phyloP scores from a whole-genome alignment of 2,113 vertebrate genomes.

The Oriolus oriolus region DNA sequence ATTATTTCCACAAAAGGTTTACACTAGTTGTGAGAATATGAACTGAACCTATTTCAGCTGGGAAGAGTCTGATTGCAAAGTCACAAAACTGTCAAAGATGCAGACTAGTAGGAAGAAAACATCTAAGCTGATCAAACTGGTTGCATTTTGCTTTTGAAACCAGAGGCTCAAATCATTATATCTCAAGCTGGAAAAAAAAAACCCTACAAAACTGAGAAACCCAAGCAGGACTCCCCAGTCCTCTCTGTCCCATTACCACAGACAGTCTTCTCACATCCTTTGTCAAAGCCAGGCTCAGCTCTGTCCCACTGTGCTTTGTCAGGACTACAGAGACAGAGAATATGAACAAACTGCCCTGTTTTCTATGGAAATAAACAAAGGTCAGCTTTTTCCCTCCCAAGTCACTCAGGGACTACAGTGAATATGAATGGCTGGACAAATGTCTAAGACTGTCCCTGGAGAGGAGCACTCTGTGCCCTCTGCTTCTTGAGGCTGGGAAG shows the following conservation, averaged over 20 bases:
- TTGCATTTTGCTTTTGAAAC: neutral
- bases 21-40: neutral
- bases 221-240: neutral
- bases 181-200: neutral
- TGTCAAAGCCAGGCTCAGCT: neutral
- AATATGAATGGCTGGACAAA: neutral
- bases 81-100: neutral
- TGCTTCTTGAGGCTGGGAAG: neutral
- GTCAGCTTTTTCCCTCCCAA: neutral
- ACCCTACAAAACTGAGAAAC: neutral
- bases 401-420: neutral
- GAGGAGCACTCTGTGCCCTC: neutral
- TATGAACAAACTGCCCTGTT: neutral
- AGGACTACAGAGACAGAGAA: neutral
- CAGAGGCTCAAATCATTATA: neutral
- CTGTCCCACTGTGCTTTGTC: neutral
- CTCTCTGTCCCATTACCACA: neutral
- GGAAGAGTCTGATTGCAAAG: neutral
- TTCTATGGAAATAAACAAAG: neutral
- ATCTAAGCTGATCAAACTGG: neutral
- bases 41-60: neutral
- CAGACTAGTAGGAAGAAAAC: neutral
- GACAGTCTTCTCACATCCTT: neutral
- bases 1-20: neutral
- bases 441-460: neutral